A percentile compares a stretch with the other conserved stretches of the same genome.
phyloP scores from a whole-genome alignment of 1,140 invertebrate genomes.

The Apocrypta bakeri region DNA sequence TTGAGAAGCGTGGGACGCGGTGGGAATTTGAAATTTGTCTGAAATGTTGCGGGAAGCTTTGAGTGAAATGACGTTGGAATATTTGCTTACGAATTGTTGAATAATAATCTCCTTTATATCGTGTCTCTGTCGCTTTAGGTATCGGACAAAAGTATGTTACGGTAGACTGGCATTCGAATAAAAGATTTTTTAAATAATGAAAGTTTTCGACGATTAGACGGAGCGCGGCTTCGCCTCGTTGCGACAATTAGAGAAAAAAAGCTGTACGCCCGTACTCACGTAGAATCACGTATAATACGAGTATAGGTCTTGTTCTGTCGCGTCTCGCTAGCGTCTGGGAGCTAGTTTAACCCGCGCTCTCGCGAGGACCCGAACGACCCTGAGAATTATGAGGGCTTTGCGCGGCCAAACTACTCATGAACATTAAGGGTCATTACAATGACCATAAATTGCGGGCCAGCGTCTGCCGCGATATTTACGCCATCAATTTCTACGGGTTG shows the following conservation, averaged over 20 bases:
- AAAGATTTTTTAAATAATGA: no score
- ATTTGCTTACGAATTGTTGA: background rate
- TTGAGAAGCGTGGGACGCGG: background rate
- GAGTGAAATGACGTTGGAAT: background rate
- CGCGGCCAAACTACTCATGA: constrained; percentile 66
- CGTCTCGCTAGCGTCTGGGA: background rate
- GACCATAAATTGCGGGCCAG: constrained; percentile 65
- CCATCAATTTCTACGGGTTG: constrained; percentile 63
- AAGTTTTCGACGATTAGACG: no score
- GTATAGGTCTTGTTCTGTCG: background rate
- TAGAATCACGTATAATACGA: background rate
- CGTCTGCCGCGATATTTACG: constrained; percentile 67
- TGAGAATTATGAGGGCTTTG: constrained; percentile 66
- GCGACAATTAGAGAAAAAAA: background rate
- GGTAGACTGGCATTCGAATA: no score
- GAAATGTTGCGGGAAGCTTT: background rate
- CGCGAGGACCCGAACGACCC: constrained; percentile 43
- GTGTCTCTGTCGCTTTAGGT: no score
- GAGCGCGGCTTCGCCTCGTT: no score
- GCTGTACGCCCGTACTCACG: no score
- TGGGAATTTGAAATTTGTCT: background rate
- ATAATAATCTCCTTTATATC: background rate
- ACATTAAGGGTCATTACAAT: constrained; percentile 72
- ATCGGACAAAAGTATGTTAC: no score
- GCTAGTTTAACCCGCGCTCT: no score